Evolutionary conservation across 92 coral and sea anemone species (phyloP), one percentile per base, ranked within the genome.

Genomic region (Porites cylindrica): DNA sequence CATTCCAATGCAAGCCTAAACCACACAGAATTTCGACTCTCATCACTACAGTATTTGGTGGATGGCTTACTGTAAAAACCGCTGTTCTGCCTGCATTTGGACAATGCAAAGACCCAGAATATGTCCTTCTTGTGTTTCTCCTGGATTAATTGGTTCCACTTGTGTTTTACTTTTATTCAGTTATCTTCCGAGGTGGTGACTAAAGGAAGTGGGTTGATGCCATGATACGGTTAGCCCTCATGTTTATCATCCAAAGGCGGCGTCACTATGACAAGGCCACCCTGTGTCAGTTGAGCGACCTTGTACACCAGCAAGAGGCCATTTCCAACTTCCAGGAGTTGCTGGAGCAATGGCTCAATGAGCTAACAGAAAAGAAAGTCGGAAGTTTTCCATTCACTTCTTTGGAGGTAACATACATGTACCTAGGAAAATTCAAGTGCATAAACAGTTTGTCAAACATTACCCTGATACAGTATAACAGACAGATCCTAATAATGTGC

Each of bases 331-430:
- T 71, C 12, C 10, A 12, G 47, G 23, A 67, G 16, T 50, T 53
- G 6, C 68, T 79, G 71, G 77, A 21, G 32, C 70, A 54, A 13
- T 20, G 32, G 24, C 76, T 88, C 52, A 88, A 81, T 66, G 70
- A 65, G 21, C 82, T 90, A 32, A 78, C 93, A 58, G 87, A 90
- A 52, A 90, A 85, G 67, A 90, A 90, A 75, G 90, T 86, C n/a
- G 29, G 93, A 90, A 65, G 77, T 80, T 17, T 88, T 88, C 66
- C 91, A 88, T 75, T 88, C 91, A 56, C n/a, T 88, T 14, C 88
- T 88, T 12, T 0, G 87, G 73, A 79, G 93, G 93, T 90, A 85
- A 52, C 32, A 38, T 24, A 7, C 20, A 58, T 47, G 67, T 4
- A 53, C 59, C 32, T 29, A 29, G 32, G 23, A 21, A 29, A 2